These are phyloP conservation scores for Centropus unirufus DNA, from an alignment of 2,113 vertebrate genomes.

Conservation along the genomic window DNA sequence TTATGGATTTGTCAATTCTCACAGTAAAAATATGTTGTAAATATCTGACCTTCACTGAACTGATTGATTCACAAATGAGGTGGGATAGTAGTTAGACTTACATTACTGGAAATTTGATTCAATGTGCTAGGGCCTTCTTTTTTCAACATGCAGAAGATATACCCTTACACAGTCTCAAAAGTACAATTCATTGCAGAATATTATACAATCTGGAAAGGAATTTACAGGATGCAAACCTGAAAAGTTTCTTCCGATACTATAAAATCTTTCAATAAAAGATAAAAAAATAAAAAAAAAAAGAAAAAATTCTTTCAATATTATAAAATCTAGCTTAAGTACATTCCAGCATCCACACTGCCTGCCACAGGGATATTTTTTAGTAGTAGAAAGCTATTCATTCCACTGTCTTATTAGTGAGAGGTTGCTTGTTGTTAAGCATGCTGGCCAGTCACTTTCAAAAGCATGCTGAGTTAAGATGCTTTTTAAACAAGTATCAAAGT, in stretches of 20 bases:
- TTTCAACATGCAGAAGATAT: background rate
- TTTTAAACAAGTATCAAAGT: background rate
- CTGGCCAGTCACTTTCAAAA: background rate
- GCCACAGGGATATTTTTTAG: background rate
- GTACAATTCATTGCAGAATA: background rate
- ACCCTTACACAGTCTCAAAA: background rate
- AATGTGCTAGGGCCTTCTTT: accelerated
- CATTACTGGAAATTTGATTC: background rate
- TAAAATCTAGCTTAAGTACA: background rate
- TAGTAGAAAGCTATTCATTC: background rate
- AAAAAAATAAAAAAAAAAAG: too few species aligned
- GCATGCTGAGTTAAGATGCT: background rate
- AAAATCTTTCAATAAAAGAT: too few species aligned
- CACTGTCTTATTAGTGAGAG: background rate
- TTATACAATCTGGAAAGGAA: background rate
- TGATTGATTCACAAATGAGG: background rate
- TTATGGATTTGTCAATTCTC: background rate
- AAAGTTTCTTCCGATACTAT: background rate
- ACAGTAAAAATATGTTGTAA: background rate
- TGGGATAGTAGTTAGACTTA: background rate
- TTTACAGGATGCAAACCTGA: background rate
- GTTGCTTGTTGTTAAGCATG: background rate
- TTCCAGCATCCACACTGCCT: background rate
- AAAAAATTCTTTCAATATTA: too few species aligned
- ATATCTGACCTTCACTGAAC: background rate